These are phyloP conservation scores for Caenorhabditis zanzibari DNA, from an alignment of 2,888 invertebrate genomes.

Conservation along the genomic window DNA sequence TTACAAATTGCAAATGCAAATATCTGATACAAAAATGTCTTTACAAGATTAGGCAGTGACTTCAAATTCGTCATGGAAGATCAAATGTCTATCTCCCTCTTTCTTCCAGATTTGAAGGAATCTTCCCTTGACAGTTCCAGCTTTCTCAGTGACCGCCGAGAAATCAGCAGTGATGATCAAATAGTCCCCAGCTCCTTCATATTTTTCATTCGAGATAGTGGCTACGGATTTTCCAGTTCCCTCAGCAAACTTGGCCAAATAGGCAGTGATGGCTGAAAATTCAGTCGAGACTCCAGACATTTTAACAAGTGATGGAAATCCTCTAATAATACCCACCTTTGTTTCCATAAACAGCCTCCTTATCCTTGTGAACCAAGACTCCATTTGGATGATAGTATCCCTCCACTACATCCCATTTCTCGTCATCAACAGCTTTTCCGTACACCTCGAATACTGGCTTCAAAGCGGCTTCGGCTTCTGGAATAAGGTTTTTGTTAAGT, in stretches of 20 bases:
- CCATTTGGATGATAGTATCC: constrained; percentile 51
- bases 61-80: constrained; percentile 65
- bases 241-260: neutral
- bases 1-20: too few relatives aligned
- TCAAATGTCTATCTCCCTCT: constrained; percentile 39
- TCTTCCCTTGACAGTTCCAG: constrained; percentile 52
- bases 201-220: constrained; percentile 29
- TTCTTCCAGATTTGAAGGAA: constrained; percentile 68
- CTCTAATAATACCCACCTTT: constrained; percentile 47
- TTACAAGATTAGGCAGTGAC: constrained; percentile 9
- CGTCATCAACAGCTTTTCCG: constrained; percentile 35
- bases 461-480: constrained; percentile 43
- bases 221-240: constrained; percentile 25
- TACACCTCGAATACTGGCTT: constrained; percentile 38
- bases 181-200: constrained; percentile 44
- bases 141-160: constrained; percentile 42
- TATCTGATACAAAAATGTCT: neutral
- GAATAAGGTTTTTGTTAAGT: neutral
- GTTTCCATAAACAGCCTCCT: constrained; percentile 37
- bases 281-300: too few relatives aligned
- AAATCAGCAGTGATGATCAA: constrained; percentile 43
- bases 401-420: constrained; percentile 37
- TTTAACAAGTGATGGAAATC: too few relatives aligned
- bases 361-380: constrained; percentile 47
- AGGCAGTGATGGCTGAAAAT: constrained; percentile 22